phyloP scores from a whole-genome alignment of 35 echinoderm and acorn worm genomes.

The Anneissia japonica region DNA sequence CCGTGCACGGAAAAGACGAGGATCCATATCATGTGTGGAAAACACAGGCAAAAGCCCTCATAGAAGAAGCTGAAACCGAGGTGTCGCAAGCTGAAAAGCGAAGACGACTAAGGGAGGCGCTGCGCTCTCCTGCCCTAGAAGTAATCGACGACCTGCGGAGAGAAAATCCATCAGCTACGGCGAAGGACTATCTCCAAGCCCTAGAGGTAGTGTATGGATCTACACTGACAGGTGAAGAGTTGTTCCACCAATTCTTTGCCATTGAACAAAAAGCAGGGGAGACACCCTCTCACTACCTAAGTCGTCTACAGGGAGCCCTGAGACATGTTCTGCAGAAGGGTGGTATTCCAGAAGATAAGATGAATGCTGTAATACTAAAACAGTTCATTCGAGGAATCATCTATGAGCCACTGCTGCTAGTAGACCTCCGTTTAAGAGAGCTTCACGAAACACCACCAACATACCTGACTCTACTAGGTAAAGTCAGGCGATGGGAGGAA shows the following conservation, averaged over 20 bases:
- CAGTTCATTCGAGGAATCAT: not conserved
- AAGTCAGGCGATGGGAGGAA: not conserved
- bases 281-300: not conserved
- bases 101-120: conserved; percentile 28
- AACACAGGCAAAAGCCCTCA: conserved; percentile 12
- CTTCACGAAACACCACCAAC: not conserved
- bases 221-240: conserved; percentile 21
- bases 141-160: conserved; percentile 3
- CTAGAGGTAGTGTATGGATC: conserved; percentile 17
- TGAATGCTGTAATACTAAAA: not conserved
- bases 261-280: not conserved
- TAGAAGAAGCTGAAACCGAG: conserved; percentile 38
- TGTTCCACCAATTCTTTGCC: not conserved
- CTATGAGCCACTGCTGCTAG: not conserved
- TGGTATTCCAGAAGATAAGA: not conserved
- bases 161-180: not conserved
- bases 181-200: not conserved
- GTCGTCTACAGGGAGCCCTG: not conserved
- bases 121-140: conserved; percentile 29
- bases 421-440: not conserved
- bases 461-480: not conserved
- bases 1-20: conserved; percentile 8
- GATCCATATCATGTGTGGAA: conserved; percentile 19
- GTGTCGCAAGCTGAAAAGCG: conserved; percentile 20
- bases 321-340: not conserved